Evolutionary conservation across 2,113 vertebrate species (phyloP).

Genomic region (Axis porcinus): DNA sequence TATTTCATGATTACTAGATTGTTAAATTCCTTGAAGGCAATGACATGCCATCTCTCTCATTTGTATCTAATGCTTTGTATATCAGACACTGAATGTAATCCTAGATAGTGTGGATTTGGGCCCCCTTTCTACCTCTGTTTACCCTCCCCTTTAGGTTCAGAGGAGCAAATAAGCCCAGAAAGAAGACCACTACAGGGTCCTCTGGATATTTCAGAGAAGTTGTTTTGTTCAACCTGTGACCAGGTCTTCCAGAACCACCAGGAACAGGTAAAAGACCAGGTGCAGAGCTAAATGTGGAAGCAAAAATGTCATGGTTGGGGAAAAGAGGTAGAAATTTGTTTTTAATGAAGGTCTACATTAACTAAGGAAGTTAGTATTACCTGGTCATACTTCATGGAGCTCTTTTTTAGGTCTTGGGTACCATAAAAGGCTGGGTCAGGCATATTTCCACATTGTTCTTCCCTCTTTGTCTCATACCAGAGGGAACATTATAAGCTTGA

Average conservation of each 20-base stretch:
- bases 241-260: slow-evolving; percentile 87
- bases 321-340: not conserved
- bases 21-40: not conserved
- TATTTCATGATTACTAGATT: not conserved
- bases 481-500: slow-evolving; percentile 95
- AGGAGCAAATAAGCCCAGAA: slow-evolving; percentile 10
- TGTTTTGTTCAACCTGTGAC: slow-evolving; percentile 86
- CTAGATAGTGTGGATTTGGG: not conserved
- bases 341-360: not conserved
- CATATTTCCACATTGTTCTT: not conserved
- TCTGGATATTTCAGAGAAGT: slow-evolving; percentile 52
- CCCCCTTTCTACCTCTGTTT: not conserved
- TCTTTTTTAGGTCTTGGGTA: not conserved
- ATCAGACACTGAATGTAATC: not conserved
- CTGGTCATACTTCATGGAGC: not conserved
- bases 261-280: slow-evolving; percentile 87
- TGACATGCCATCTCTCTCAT: not conserved
- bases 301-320: not conserved
- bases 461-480: slow-evolving; percentile 71
- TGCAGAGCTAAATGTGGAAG: not conserved
- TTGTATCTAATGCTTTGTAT: not conserved
- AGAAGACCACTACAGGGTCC: slow-evolving; percentile 23
- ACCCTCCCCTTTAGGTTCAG: slow-evolving; percentile 38
- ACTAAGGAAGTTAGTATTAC: not conserved
- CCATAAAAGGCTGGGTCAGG: not conserved